These are phyloP conservation scores for Imbricaverruca yamaguchii DNA, from an alignment of 2,888 invertebrate species.

Conservation along the genomic window DNA sequence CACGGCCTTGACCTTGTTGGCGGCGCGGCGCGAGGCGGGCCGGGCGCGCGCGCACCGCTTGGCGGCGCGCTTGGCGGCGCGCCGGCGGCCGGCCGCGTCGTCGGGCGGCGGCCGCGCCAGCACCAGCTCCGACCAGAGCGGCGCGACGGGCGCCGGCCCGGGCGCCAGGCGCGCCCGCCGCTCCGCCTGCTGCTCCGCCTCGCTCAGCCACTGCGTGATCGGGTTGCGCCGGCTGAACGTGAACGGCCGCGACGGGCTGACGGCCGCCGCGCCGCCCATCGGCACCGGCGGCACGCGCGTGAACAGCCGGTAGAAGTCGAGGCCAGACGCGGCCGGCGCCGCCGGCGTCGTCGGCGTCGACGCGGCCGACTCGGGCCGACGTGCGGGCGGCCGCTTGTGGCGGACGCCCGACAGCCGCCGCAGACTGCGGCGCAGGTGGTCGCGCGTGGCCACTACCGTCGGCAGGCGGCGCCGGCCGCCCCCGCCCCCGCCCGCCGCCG, in stretches of 20 bases:
- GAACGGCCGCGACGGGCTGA: neutral
- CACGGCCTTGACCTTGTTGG: no score
- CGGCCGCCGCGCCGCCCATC: neutral
- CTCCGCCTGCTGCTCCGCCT: neutral
- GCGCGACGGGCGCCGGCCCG: neutral
- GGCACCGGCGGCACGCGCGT: neutral
- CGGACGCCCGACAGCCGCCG: neutral
- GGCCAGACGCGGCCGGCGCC: neutral
- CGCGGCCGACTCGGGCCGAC: neutral
- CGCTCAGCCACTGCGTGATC: constrained; percentile 16
- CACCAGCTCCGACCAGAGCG: constrained; percentile 17
- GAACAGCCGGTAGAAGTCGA: constrained; percentile 3
- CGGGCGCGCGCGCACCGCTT: no score
- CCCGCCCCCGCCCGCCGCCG: no score
- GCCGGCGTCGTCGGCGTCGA: no score
- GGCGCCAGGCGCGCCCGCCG: neutral
- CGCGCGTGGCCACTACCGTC: neutral
- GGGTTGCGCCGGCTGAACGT: constrained; percentile 11
- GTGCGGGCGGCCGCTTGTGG: neutral
- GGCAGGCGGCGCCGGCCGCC: neutral
- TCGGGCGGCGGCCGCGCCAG: no score
- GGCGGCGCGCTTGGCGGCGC: no score
- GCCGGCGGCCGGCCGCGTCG: no score
- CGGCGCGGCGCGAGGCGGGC: no score
- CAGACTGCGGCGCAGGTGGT: constrained; percentile 7